Evolutionary conservation across 23 tunicate genomes (phyloP).

Genomic region (Aplidium turbinatum): DNA sequence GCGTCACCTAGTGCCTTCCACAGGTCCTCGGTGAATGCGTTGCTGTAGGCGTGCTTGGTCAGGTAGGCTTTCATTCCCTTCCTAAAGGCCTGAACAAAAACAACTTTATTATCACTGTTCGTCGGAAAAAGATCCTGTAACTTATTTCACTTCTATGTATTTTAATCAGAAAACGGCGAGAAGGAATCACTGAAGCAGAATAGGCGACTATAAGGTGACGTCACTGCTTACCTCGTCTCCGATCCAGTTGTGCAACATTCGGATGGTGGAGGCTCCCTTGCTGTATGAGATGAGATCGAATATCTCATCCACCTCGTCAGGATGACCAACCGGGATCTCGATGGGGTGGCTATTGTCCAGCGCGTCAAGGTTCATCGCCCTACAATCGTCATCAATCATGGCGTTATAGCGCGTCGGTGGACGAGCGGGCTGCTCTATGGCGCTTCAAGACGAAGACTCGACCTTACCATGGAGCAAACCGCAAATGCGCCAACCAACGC

Average conservation of each 20-base stretch:
- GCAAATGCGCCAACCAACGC: too few relatives aligned
- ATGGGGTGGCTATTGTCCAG: slow-evolving; percentile 98
- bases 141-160: too few relatives aligned
- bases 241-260: slow-evolving; percentile 96
- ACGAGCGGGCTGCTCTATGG: not conserved
- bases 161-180: too few relatives aligned
- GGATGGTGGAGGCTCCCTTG: slow-evolving; percentile 94
- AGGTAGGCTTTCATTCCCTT: slow-evolving; percentile 90
- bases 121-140: too few relatives aligned
- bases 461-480: too few relatives aligned
- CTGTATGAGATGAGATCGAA: slow-evolving; percentile 98
- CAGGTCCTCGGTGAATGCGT: slow-evolving; percentile 96
- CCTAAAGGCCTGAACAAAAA: slow-evolving; percentile 53
- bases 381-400: slow-evolving; percentile 3
- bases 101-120: too few relatives aligned
- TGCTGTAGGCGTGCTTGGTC: slow-evolving; percentile 86
- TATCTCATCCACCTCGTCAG: slow-evolving; percentile 96
- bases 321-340: slow-evolving; percentile 96
- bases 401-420: not conserved
- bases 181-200: too few relatives aligned
- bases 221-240: slow-evolving; percentile 87
- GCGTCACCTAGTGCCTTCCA: slow-evolving; percentile 93
- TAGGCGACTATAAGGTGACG: too few relatives aligned
- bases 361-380: slow-evolving; percentile 93
- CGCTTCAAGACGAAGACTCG: not conserved